phyloP scores from a whole-genome alignment of 2,113 vertebrate genomes.

The Herpailurus yagouaroundi region DNA sequence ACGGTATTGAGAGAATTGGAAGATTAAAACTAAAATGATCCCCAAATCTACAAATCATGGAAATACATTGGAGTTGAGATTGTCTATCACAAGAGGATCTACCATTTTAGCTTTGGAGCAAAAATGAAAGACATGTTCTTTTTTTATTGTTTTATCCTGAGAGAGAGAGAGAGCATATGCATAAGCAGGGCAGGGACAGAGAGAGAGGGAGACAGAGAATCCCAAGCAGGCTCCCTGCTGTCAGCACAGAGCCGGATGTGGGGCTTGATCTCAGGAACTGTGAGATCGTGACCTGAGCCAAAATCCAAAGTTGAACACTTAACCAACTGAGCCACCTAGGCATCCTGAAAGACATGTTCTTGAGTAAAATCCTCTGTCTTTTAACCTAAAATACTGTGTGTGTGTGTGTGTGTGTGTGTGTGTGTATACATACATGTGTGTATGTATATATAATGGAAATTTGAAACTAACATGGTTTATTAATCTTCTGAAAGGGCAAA shows the following conservation, averaged over 20 bases:
- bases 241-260: no score
- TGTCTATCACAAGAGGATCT: not conserved
- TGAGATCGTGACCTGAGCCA: no score
- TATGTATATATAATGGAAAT: not conserved
- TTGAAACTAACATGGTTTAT: not conserved
- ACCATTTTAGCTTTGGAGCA: not conserved
- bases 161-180: no score
- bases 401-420: no score
- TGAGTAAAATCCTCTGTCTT: not conserved
- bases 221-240: no score
- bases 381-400: not conserved
- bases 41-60: not conserved
- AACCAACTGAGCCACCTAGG: no score
- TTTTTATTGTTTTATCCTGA: no score
- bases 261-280: no score
- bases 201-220: no score
- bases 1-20: not conserved
- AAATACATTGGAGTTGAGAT: not conserved
- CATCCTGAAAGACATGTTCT: not conserved
- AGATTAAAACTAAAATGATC: not conserved
- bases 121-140: not conserved
- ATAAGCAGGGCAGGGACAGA: no score
- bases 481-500: not conserved
- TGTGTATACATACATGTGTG: no score
- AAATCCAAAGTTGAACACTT: no score